Conservation (phyloP, 1,140 invertebrate species). For the Riptortus pedestris region DNA sequence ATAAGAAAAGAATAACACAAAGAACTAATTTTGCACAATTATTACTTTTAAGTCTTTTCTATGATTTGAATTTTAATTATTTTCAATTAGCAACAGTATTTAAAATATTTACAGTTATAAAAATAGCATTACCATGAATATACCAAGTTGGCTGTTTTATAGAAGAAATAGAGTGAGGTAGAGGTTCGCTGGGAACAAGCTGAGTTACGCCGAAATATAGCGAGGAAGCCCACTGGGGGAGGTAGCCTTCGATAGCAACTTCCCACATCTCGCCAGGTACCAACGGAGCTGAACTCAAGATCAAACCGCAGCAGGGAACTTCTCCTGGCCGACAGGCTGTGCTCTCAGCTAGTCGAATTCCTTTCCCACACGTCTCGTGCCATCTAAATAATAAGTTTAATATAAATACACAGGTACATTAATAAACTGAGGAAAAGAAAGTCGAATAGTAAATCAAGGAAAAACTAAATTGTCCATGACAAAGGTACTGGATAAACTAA, state of each 20-base stretch:
- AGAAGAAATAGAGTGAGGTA: constrained; percentile 46
- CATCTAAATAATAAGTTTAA: constrained; percentile 13
- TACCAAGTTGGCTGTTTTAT: constrained; percentile 53
- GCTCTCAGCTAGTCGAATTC: constrained; percentile 45
- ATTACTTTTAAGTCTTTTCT: too few species aligned
- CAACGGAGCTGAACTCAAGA: constrained; percentile 61
- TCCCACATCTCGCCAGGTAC: constrained; percentile 63
- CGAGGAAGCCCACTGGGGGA: constrained; percentile 57
- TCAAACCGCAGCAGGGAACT: constrained; percentile 53
- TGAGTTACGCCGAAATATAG: constrained; percentile 66
- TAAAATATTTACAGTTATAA: too few species aligned
- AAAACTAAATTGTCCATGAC: too few species aligned
- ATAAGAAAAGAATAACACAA: too few species aligned
- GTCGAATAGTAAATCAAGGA: too few species aligned
- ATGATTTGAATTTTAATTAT: too few species aligned
- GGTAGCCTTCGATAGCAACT: constrained; percentile 45
- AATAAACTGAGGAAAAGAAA: too few species aligned
- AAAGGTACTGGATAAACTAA: too few species aligned
- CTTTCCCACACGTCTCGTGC: constrained; percentile 23
- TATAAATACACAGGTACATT: too few species aligned
- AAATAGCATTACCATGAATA: constrained; percentile 53
- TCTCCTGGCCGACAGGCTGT: constrained; percentile 52
- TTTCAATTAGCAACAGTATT: too few species aligned
- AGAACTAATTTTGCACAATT: too few species aligned
- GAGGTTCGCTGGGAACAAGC: constrained; percentile 39